phyloP scores from a whole-genome alignment of 2,113 vertebrate genomes.

The Gallinago undulata region DNA sequence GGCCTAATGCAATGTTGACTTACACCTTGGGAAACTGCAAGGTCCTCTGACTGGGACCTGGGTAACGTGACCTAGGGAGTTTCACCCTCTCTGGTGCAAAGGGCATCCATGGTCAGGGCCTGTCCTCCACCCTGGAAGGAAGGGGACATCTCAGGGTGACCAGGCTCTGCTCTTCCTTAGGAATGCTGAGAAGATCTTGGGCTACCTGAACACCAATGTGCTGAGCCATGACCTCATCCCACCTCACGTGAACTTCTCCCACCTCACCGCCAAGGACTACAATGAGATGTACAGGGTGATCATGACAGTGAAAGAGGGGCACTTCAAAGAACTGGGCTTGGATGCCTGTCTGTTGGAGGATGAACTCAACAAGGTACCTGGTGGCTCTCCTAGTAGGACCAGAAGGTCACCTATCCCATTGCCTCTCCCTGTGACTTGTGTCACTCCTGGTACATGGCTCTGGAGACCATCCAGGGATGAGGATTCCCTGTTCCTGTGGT shows the following conservation, averaged over 20 bases:
- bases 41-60: neutral
- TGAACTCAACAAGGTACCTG: conserved; percentile 90
- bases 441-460: no score
- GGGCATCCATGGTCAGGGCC: neutral
- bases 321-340: conserved; percentile 87
- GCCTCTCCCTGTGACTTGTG: neutral
- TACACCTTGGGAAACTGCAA: neutral
- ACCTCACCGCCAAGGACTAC: conserved; percentile 90
- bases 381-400: neutral
- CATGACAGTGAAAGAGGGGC: conserved; percentile 89
- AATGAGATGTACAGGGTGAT: conserved; percentile 94
- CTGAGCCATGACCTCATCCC: conserved; percentile 94
- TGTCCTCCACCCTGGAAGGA: neutral
- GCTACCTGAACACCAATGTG: conserved; percentile 86
- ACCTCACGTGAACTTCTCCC: conserved; percentile 95
- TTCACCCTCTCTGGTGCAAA: neutral
- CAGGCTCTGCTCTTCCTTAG: conserved; percentile 62
- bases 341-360: conserved; percentile 91
- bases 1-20: neutral
- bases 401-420: neutral
- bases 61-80: neutral
- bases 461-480: neutral
- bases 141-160: neutral
- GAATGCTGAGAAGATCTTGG: conserved; percentile 95
- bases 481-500: neutral